Evolutionary conservation across 2,113 vertebrate species (phyloP).

Genomic region (Terrapene triunguis): DNA sequence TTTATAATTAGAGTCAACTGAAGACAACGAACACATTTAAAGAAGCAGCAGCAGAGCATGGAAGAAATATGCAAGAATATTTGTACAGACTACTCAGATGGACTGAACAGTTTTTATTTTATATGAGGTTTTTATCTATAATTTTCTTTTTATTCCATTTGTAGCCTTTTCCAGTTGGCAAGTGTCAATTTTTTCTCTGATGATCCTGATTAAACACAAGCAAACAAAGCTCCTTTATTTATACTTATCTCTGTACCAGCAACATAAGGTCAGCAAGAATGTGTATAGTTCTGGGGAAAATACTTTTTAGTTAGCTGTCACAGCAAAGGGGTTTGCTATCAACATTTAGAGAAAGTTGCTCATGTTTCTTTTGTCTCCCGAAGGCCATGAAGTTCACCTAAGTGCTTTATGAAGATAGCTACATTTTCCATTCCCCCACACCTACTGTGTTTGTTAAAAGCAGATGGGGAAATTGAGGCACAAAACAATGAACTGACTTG

Average conservation of each 20-base stretch:
- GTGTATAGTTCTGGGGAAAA: background rate
- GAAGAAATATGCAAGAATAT: background rate
- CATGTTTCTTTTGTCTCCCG: rapidly evolving
- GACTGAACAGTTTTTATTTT: background rate
- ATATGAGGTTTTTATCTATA: background rate
- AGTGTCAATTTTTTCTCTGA: background rate
- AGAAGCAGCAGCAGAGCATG: background rate
- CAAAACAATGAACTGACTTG: background rate
- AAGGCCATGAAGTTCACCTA: background rate
- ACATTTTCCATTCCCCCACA: background rate
- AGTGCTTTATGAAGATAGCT: background rate
- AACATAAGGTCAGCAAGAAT: background rate
- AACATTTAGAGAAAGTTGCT: background rate
- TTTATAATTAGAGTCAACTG: background rate
- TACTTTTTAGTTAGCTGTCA: background rate
- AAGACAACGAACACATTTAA: background rate
- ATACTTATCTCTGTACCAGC: background rate
- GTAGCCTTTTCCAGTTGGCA: background rate
- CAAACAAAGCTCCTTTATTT: background rate
- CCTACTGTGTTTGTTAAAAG: background rate
- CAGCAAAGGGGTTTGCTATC: background rate
- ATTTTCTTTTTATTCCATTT: background rate
- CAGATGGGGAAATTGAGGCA: background rate
- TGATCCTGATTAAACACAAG: background rate
- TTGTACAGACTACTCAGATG: background rate